Conservation (phyloP, 2,888 invertebrate species). For the Sisyra terminalis region DNA sequence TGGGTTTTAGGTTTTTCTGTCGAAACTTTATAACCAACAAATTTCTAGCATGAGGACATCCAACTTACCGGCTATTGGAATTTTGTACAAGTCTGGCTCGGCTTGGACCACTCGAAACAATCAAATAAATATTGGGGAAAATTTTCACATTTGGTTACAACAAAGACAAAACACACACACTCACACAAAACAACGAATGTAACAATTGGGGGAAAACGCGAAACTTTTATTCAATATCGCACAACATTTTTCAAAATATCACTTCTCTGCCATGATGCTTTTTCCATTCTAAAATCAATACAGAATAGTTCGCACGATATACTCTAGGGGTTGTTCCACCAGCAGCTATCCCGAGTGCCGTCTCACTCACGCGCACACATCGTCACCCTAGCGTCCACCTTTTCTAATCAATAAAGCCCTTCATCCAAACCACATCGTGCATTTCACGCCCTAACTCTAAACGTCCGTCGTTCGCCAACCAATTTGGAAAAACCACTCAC, state of each 20-base stretch:
- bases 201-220: not conserved
- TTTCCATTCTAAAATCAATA: constrained; percentile 5
- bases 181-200: too few relatives aligned
- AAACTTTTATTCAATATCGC: not conserved
- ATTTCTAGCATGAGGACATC: constrained; percentile 1
- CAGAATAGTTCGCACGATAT: not conserved
- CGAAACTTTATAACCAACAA: constrained; percentile 4
- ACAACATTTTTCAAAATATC: not conserved
- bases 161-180: too few relatives aligned
- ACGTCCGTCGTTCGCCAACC: too few relatives aligned
- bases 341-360: not conserved
- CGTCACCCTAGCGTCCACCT: not conserved
- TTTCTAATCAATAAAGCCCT: constrained; percentile 5
- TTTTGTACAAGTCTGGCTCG: too few relatives aligned
- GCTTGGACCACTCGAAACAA: too few relatives aligned
- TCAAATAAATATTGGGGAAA: too few relatives aligned
- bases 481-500: too few relatives aligned
- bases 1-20: constrained; percentile 2
- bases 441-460: constrained; percentile 1
- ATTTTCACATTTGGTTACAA: too few relatives aligned
- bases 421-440: not conserved
- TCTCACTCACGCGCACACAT: not conserved
- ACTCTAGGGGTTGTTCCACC: constrained; percentile 1
- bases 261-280: constrained; percentile 8
- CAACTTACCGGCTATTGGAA: too few relatives aligned